A percentile compares a stretch with the other conserved stretches of the same genome.
Conservation (phyloP, 2,113 vertebrate species). For the Rhinogobius similis region DNA sequence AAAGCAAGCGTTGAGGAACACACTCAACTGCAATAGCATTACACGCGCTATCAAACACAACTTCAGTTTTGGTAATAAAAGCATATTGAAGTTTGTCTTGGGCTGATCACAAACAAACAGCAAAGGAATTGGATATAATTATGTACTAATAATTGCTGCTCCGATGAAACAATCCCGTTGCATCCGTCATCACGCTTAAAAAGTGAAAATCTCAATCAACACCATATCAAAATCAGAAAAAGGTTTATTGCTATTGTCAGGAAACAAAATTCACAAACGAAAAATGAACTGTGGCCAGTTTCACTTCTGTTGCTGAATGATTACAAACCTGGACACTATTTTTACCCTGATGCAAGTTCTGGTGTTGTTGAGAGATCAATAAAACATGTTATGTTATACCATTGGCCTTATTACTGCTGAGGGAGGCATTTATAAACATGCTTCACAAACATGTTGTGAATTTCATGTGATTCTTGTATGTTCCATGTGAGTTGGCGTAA, state of each 20-base stretch:
- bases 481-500: slow-evolving; percentile 5
- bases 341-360: background rate
- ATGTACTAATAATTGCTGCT: too few species aligned
- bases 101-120: background rate
- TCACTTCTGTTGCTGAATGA: too few species aligned
- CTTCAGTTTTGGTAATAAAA: background rate
- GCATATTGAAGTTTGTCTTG: background rate
- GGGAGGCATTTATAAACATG: background rate
- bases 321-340: too few species aligned
- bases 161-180: too few species aligned
- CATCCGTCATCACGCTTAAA: too few species aligned
- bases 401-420: background rate
- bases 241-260: too few species aligned
- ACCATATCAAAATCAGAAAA: too few species aligned
- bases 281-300: too few species aligned
- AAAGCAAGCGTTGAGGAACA: background rate
- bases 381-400: background rate
- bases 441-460: background rate
- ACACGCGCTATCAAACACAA: background rate
- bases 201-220: too few species aligned
- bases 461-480: background rate
- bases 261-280: too few species aligned
- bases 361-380: background rate
- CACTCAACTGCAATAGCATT: background rate
- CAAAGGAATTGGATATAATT: background rate